Evolutionary conservation across 2,113 vertebrate species (phyloP), one percentile per base, ranked within the genome.

Genomic region (Amazona vittata): DNA sequence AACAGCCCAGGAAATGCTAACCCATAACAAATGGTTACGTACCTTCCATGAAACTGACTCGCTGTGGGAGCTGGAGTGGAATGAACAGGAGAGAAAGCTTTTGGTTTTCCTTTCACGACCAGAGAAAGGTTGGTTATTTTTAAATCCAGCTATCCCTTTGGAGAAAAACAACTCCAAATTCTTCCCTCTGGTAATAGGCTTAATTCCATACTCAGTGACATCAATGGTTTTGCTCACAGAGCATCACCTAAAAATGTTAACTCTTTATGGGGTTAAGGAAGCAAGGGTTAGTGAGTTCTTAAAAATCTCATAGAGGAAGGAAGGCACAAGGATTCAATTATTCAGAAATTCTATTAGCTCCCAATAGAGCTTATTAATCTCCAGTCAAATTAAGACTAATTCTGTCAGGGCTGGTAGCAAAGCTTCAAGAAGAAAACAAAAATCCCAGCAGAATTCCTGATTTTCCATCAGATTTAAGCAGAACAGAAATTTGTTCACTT

Each of bases 171-270:
- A 43, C 74, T 89, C 86, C 74, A 44, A 41, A 49, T 85, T 91
- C 70, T 76, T 53, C 63, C 41, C 67, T 91, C 78, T 79, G 52
- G n/a, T 77, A 93, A 91, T 22, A 87, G 63, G 90, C 62, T 96
- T 95, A 91, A 91, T 55, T 81, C 69, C 78, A 89, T 65, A 5
- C 67, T 57, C 53, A 62, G 76, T 82, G 78, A 93, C 93, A 94
- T 84, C 70, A 94, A 41, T 53, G 49, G 75, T 39, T 90, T n/a
- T 91, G 89, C 86, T 96, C 89, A 85, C 74, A 96, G 52, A 96
- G 49, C 70, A 70, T 88, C 75, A 85, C 67, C 85, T 91, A 73
- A 85, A 96, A 91, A 79, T 25, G 20, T 57, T 41, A 87, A 91
- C 62, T 95, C 81, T 87, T 79, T 41, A 52, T 22, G 85, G 41